These are phyloP conservation scores for Scotopteryx bipunctaria DNA, from an alignment of 2,888 invertebrate species.

Conservation along the genomic window DNA sequence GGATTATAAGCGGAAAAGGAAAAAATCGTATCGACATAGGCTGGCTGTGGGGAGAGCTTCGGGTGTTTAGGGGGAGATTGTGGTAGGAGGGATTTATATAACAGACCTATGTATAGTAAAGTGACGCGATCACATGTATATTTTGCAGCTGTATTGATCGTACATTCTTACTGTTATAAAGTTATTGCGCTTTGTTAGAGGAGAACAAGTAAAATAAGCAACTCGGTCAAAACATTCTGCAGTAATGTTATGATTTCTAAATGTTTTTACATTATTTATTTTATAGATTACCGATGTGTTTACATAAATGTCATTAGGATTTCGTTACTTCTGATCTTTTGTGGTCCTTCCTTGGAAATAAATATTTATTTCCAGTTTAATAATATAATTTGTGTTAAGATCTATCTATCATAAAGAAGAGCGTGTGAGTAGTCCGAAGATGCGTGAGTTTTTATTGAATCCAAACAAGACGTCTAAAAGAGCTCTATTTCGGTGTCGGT, in stretches of 20 bases:
- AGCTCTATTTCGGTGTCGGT: slow-evolving; percentile 80
- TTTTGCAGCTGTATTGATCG: slow-evolving; percentile 83
- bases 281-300: too few species aligned
- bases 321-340: too few species aligned
- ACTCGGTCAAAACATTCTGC: too few species aligned
- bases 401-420: background rate
- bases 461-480: slow-evolving; percentile 60
- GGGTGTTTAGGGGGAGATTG: slow-evolving; percentile 73
- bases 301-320: too few species aligned
- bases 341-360: too few species aligned
- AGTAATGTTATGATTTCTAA: too few species aligned
- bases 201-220: slow-evolving; percentile 24
- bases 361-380: too few species aligned
- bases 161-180: slow-evolving; percentile 66
- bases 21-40: slow-evolving; percentile 72
- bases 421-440: slow-evolving; percentile 46
- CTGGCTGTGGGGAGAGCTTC: slow-evolving; percentile 57
- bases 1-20: slow-evolving; percentile 53
- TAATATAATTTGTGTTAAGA: too few species aligned
- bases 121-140: slow-evolving; percentile 82
- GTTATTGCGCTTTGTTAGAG: slow-evolving; percentile 45
- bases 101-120: slow-evolving; percentile 48
- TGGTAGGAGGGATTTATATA: slow-evolving; percentile 76
- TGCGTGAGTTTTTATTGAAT: slow-evolving; percentile 63
- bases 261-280: too few species aligned